Base-by-base conservation (phyloP, 2,888 invertebrate species). In the Lasioglossum vierecki region DNA sequence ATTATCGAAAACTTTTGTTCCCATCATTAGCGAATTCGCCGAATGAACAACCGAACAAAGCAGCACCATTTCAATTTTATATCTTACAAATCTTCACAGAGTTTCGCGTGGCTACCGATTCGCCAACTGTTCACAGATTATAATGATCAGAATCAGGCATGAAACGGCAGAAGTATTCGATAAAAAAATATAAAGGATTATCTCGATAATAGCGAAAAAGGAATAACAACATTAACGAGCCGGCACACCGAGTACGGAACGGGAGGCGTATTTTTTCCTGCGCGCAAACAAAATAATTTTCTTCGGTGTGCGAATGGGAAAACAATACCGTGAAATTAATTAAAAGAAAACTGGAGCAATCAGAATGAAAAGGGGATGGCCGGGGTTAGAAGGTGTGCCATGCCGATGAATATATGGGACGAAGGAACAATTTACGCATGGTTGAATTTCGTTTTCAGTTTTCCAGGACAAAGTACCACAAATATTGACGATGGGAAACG, bases 401-500 rank as follows among this genome's bases (percentile, higher is more conserved):
- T 26, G 30, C 44, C 22, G 79, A 39, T 44, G 60, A 8, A 39
- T 26, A 39, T 26, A 13, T 53, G 26, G 35, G 70, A 63, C 63
- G 44, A 79, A 60, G 57, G 35, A 82, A 44, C 57, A 79, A 60
- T 57, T 71, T 49, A 77, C 76, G 84, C 76, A 63, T 46, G 72
- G 73, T 74, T 80, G 80, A 74, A 83, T 83, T 74, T 83, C 77
- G 77, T 80, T 79, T 83, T 76, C 80, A 82, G n/a, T 77, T 71
- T 68, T 79, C 75, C 75, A 22, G 39, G 41, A 30, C 63, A 68
- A 86, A 84, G 73, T 76, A 81, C 78, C 79, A 82, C 68, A 87
- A 86, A 87, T 81, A 88, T 83, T 75, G 86, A 76, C 72, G 80
- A 81, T 57, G 74, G 76, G 57, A 78, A 78, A 66, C 68, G 79